These are phyloP conservation scores for Liposcelis brunnea DNA, from an alignment of 2,888 invertebrate species.

Conservation along the genomic window DNA sequence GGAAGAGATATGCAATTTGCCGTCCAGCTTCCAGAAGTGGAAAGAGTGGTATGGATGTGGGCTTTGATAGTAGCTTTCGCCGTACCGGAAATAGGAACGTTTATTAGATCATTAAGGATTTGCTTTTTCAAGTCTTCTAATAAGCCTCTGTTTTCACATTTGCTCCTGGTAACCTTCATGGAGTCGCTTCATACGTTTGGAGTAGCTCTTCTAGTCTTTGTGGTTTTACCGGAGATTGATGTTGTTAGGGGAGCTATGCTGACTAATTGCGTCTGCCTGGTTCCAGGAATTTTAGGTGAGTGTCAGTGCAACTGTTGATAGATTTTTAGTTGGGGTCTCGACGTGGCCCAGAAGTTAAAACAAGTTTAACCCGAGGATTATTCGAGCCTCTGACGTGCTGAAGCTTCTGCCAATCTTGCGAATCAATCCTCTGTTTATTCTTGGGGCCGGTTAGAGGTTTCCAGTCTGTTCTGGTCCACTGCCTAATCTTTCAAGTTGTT, in stretches of 20 bases:
- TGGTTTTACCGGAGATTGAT: conserved; percentile 79
- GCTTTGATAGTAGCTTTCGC: conserved; percentile 71
- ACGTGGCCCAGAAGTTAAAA: no score
- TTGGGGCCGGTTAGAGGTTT: no score
- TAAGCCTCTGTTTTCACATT: conserved; percentile 45
- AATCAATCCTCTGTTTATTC: no score
- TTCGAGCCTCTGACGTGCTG: no score
- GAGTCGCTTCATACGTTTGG: conserved; percentile 84
- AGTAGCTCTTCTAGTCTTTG: conserved; percentile 68
- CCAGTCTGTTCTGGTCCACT: no score
- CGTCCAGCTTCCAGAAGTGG: conserved; percentile 63
- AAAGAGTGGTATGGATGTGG: conserved; percentile 88
- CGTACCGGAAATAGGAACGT: conserved; percentile 73
- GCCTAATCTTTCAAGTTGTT: no score
- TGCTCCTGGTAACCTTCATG: conserved; percentile 55
- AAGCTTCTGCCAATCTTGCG: no score
- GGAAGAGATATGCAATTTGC: conserved; percentile 76
- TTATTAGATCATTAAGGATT: conserved; percentile 69
- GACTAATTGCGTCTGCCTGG: conserved; percentile 84
- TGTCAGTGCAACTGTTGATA: no score
- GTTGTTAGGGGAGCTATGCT: conserved; percentile 91
- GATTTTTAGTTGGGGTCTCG: no score
- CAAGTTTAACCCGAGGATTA: no score
- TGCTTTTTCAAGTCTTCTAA: conserved; percentile 81
- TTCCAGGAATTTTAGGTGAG: conserved; percentile 57